Base-by-base conservation (phyloP, 2,113 vertebrate genomes). In the Rallus limicola region DNA sequence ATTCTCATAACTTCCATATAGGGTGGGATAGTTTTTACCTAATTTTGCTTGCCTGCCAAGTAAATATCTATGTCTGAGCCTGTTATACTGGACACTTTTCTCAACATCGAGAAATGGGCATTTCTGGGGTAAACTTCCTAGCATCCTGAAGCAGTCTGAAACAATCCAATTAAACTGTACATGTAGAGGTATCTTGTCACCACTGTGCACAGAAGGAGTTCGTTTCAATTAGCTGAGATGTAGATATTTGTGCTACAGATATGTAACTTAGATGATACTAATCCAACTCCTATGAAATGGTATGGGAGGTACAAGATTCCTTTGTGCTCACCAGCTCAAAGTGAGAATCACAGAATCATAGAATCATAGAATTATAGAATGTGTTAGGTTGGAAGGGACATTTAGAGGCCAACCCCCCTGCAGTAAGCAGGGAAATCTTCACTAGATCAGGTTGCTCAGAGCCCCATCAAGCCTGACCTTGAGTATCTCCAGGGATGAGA, bases 31-130 rank as follows among this genome's bases (percentile, higher is more conserved):
- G 9, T 82, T 71, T 62, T 56, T 31, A n/a, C 9, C 9, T 48
- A 38, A 34, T 3, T 80, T 90, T 71, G 5, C 7, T 70, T 46
- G 4, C 52, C 36, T 88, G 5, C 17, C 42, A 2, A 7, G 8
- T 28, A 46, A 85, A 71, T 46, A 36, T 31, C 63, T 92, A 28
- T 7, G 10, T n/a, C 9, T 44, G 8, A 88, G 12, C 4, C 56
- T 63, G 29, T 63, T 10, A 76, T 34, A 26, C 6, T 31, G 25
- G 4, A 40, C 6, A 55, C 4, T 9, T 15, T 13, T 9, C 14
- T 75, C 21, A 59, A 12, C 0, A 0, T 2, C 44, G 8, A 55
- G 10, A 89, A 86, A 64, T 7, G 72, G 0, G 0, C 28, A 50
- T 23, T 88, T 86, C 19, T 79, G 42, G 5, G 13, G 8, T 70